Evolutionary conservation across 1,140 invertebrate species (phyloP), one percentile per base, ranked within the genome.

Genomic region (Macrobrachium rosenbergii): DNA sequence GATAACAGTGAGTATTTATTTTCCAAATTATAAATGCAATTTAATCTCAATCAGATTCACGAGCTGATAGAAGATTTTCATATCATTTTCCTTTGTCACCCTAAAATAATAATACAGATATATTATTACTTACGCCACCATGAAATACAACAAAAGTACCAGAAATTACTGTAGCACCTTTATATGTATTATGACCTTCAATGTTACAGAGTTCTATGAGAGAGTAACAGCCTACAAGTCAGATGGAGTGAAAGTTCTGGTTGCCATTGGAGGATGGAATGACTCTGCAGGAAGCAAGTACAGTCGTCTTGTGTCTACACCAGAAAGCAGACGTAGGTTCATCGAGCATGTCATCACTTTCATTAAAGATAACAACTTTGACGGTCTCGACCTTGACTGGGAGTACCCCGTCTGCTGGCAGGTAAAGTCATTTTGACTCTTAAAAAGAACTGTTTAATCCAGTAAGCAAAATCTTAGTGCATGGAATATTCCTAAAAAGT

Each of bases 361-460:
- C 78, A 92, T 95, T 79, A 91, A 92, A 62, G 93, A 94, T 80
- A 93, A 94, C 83, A 92, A 92, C 28, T 95, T 95, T 88, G 93
- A 94, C 88, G 94, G 94, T 5, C 89, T 95, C 5, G 94, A 95
- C 91, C 91, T 95, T 10, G 94, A 95, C 88, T 95, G 94, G 94
- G 94, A 95, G 87, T 95, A 96, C 92, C 95, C 95, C 2, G 94
- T 93, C 90, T 95, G 95, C 89, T 95, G 94, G 93, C 94, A 95
- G 93, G 94, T 95, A 90, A 88, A 73, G 6, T 23, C n/a, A 52
- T 14, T 2, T 45, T 21, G 63, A 75, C 6, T 23, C 23, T 43
- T 43, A 58, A 37, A 75, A 16, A 7, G 19, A 72, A 5, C 14
- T 16, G 23, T 52, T 52, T 12, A 10, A 52, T 52, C 12, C 0